phyloP scores from a whole-genome alignment of 2,888 invertebrate species.

The Torymus aiolomorphi region DNA sequence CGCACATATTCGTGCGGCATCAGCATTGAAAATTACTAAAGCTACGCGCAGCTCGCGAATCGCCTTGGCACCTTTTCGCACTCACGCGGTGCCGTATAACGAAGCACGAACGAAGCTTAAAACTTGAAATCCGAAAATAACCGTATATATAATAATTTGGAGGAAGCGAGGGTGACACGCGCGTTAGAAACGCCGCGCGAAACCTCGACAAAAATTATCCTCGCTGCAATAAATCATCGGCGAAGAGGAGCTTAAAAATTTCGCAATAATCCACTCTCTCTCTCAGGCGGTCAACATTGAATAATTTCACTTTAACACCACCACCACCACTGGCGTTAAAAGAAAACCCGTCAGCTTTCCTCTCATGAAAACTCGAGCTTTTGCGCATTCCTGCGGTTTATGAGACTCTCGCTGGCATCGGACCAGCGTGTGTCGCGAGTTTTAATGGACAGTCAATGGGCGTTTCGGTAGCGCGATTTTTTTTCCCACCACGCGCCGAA shows the following conservation, averaged over 20 bases:
- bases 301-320: too few relatives aligned
- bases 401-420: slow-evolving; percentile 11
- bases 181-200: too few relatives aligned
- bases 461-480: slow-evolving; percentile 2
- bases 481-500: too few relatives aligned
- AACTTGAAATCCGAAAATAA: slow-evolving; percentile 21
- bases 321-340: too few relatives aligned
- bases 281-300: too few relatives aligned
- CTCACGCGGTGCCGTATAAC: neutral
- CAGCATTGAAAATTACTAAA: slow-evolving; percentile 3
- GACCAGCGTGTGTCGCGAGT: neutral
- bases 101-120: slow-evolving; percentile 10
- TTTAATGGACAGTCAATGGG: slow-evolving; percentile 30
- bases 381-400: slow-evolving; percentile 11
- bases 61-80: slow-evolving; percentile 43
- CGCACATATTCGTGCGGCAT: neutral
- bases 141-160: neutral
- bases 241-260: too few relatives aligned
- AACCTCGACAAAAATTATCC: too few relatives aligned
- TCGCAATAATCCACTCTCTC: too few relatives aligned
- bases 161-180: too few relatives aligned
- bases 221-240: too few relatives aligned
- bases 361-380: slow-evolving; percentile 1
- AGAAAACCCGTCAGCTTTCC: too few relatives aligned
- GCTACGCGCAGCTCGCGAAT: neutral